A percentile compares a stretch with the other conserved stretches of the same genome.
phyloP scores from a whole-genome alignment of 1,140 invertebrate species.

The Pteromalus puparum region DNA sequence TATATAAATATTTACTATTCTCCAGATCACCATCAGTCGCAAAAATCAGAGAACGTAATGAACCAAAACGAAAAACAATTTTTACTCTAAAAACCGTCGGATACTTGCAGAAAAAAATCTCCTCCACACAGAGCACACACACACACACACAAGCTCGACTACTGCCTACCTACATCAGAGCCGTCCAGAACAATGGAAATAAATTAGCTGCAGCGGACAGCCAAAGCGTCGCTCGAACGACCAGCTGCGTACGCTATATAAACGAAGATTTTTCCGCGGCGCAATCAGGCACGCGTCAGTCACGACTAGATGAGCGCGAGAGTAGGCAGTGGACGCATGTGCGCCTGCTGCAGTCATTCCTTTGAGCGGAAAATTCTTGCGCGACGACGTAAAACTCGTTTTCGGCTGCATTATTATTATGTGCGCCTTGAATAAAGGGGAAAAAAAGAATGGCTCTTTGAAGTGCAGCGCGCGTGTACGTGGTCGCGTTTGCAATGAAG shows the following conservation, averaged over 20 bases:
- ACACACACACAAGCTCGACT: too few relatives aligned
- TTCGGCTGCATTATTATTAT: background rate
- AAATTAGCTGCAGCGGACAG: conserved; percentile 3
- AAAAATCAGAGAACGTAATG: too few relatives aligned
- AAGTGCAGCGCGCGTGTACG: background rate
- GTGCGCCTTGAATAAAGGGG: too few relatives aligned
- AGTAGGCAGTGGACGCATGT: background rate
- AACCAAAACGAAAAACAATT: too few relatives aligned
- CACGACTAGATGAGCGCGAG: background rate
- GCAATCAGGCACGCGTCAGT: background rate
- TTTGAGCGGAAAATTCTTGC: conserved; percentile 1
- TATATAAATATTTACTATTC: too few relatives aligned
- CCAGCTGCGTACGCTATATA: background rate
- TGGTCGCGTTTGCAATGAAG: background rate
- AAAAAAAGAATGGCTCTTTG: background rate
- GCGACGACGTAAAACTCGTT: background rate
- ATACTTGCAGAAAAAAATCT: background rate
- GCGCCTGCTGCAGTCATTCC: background rate
- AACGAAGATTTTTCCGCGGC: background rate
- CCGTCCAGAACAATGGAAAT: background rate
- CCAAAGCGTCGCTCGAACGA: background rate
- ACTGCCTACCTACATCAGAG: background rate
- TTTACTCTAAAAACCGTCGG: too few relatives aligned
- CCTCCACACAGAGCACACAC: too few relatives aligned
- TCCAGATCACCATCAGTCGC: too few relatives aligned